These are phyloP conservation scores for Glandiceps talaboti DNA, from an alignment of 53 echinoderm and acorn worm genomes.

Conservation along the genomic window DNA sequence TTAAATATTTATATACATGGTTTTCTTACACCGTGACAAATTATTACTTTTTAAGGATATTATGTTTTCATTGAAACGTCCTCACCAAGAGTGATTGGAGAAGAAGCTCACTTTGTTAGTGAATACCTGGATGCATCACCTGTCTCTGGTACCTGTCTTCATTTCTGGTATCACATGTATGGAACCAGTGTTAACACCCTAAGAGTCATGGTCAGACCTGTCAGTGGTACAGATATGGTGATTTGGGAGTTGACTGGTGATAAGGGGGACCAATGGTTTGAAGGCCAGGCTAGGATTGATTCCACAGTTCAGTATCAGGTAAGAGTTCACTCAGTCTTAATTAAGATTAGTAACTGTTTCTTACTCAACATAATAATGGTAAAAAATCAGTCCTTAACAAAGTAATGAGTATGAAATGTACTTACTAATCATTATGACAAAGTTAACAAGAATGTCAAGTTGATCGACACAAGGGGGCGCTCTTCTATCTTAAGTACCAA, in stretches of 20 bases:
- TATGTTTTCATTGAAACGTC: constrained; percentile 38
- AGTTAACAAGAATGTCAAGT: no score
- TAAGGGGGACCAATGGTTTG: constrained; percentile 48
- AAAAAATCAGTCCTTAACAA: no score
- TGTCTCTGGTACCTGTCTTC: not conserved
- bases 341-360: no score
- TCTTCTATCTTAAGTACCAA: no score
- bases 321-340: no score
- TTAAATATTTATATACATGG: no score
- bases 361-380: no score
- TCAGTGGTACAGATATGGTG: not conserved
- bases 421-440: no score
- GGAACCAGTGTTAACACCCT: constrained; percentile 28
- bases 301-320: not conserved
- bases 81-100: constrained; percentile 23
- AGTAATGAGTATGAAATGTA: no score
- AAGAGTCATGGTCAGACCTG: constrained; percentile 7
- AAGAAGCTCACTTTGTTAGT: constrained; percentile 20
- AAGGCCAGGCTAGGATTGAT: constrained; percentile 21
- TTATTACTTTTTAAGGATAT: not conserved
- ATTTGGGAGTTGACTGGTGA: constrained; percentile 26
- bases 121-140: not conserved
- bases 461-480: no score
- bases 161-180: constrained; percentile 74
- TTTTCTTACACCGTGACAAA: no score